These are phyloP conservation scores for Drosophila funebris DNA, from an alignment of 1,140 invertebrate genomes.

Conservation along the genomic window DNA sequence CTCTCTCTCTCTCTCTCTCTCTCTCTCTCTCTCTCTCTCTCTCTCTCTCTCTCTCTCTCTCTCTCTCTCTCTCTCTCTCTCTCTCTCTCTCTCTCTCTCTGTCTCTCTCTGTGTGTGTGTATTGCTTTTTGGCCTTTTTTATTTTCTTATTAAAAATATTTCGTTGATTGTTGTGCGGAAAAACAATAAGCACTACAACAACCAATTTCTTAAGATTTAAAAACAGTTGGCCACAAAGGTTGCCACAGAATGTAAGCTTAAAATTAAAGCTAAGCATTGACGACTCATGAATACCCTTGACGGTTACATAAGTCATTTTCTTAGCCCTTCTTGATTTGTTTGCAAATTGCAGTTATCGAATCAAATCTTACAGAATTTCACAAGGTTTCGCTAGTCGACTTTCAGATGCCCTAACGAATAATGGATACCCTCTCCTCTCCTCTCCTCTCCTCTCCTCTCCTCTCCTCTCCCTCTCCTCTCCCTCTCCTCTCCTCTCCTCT, in stretches of 20 bases:
- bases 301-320: neutral
- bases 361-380: neutral
- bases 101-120: neutral
- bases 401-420: neutral
- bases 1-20: neutral
- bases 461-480: too few relatives aligned
- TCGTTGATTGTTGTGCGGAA: conserved; percentile 17
- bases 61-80: neutral
- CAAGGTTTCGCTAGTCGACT: neutral
- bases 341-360: neutral
- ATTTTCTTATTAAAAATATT: conserved; percentile 18
- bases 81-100: neutral
- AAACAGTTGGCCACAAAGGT: conserved; percentile 25
- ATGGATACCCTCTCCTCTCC: too few relatives aligned
- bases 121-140: conserved; percentile 6
- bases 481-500: too few relatives aligned
- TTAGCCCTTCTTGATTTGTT: neutral
- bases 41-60: neutral
- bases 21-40: neutral
- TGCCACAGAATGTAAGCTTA: neutral
- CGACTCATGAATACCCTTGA: conserved; percentile 11
- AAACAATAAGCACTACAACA: conserved; percentile 4
- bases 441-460: too few relatives aligned
- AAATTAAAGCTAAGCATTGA: neutral
- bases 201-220: conserved; percentile 20